Conservation (phyloP, 2,113 vertebrate species). For the Nothobranchius kuhntae region DNA sequence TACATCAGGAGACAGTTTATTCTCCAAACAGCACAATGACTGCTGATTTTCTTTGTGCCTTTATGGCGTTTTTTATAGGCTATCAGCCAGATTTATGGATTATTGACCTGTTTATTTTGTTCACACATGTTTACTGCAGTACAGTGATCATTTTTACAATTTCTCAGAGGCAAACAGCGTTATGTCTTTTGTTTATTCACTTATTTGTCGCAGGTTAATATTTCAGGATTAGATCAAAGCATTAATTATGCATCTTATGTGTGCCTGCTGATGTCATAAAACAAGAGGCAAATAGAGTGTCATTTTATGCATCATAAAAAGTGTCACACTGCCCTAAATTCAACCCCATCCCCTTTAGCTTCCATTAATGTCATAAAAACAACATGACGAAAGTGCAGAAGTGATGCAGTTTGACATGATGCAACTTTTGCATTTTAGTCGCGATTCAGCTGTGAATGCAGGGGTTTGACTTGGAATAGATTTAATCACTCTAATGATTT, state of each 20-base stretch:
- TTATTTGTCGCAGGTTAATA: not conserved
- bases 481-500: too few relatives aligned
- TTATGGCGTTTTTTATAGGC: conserved; percentile 40
- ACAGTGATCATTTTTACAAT: not conserved
- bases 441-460: too few relatives aligned
- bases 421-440: too few relatives aligned
- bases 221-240: not conserved
- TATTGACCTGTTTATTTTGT: conserved; percentile 6
- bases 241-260: not conserved
- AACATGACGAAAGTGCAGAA: too few relatives aligned
- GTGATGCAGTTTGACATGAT: too few relatives aligned
- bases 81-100: conserved; percentile 30
- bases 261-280: not conserved
- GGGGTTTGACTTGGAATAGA: too few relatives aligned
- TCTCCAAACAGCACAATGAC: conserved; percentile 22
- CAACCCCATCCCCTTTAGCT: not conserved
- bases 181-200: not conserved
- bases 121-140: not conserved
- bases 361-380: too few relatives aligned
- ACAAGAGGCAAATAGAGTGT: too few relatives aligned
- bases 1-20: conserved; percentile 26
- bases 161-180: not conserved
- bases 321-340: not conserved
- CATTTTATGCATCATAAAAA: not conserved
- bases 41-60: conserved; percentile 51